These are phyloP conservation scores for Sinella curviseta DNA, from an alignment of 1,140 invertebrate genomes.

Conservation along the genomic window DNA sequence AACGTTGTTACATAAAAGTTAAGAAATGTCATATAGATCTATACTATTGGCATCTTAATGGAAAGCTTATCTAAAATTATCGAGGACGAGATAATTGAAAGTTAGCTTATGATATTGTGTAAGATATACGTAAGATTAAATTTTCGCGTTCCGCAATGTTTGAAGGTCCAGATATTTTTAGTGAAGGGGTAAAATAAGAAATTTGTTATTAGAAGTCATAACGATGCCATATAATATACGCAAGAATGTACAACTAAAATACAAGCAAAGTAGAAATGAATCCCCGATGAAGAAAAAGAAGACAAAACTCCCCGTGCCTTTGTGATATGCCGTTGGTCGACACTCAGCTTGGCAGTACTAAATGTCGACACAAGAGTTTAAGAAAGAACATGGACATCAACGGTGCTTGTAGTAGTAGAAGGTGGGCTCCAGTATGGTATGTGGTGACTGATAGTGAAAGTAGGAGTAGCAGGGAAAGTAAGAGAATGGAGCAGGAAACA, in stretches of 20 bases:
- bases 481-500: neutral
- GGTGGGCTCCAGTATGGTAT: too few species aligned
- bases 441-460: slow-evolving; percentile 2
- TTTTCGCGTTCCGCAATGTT: too few species aligned
- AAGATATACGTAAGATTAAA: too few species aligned
- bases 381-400: too few species aligned
- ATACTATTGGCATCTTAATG: neutral
- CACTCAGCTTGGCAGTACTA: too few species aligned
- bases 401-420: too few species aligned
- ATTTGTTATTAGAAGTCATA: neutral
- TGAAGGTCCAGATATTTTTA: too few species aligned
- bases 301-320: neutral
- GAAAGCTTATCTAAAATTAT: slow-evolving; percentile 8
- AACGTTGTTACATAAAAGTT: too few species aligned
- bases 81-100: neutral
- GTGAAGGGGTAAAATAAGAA: too few species aligned
- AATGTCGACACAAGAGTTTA: slow-evolving; percentile 4
- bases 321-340: neutral
- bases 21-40: too few species aligned
- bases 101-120: too few species aligned
- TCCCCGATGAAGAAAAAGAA: neutral
- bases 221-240: neutral
- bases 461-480: neutral
- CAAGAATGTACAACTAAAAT: neutral
- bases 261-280: neutral